Conservation (phyloP, 92 coral and sea anemone species). For the Palythoa caribaeorum region DNA sequence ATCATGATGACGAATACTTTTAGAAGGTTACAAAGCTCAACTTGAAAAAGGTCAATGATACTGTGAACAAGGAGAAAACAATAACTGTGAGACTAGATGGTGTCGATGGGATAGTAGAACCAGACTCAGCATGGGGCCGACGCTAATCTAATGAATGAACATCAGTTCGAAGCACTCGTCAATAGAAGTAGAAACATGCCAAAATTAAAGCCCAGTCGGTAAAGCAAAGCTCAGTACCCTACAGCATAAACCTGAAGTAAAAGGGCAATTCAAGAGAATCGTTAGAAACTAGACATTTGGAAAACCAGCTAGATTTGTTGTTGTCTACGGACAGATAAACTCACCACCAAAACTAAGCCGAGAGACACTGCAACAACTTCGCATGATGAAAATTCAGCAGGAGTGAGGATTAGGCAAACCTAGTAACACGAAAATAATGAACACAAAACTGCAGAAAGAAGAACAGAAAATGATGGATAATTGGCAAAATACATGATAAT, state of each 20-base stretch:
- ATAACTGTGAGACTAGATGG: not conserved
- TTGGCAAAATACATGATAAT: not conserved
- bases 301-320: slow-evolving; percentile 40
- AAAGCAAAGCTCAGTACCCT: not conserved
- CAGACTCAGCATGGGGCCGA: not conserved
- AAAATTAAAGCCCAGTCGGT: not conserved
- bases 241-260: slow-evolving; percentile 24
- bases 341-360: slow-evolving; percentile 35
- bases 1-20: not conserved
- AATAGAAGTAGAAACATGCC: not conserved
- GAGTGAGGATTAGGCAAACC: slow-evolving; percentile 22
- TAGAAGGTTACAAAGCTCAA: not conserved
- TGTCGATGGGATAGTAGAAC: not conserved
- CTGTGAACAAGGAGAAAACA: not conserved
- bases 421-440: slow-evolving; percentile 26
- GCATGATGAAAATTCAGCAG: slow-evolving; percentile 38
- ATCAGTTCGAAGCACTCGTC: not conserved
- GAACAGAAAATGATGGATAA: not conserved
- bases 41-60: not conserved
- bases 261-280: slow-evolving; percentile 38
- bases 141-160: not conserved
- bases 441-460: not conserved
- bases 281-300: slow-evolving; percentile 41
- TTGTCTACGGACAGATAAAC: slow-evolving; percentile 21
- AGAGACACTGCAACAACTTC: slow-evolving; percentile 23